Base-by-base conservation (phyloP, 2,113 vertebrate species). In the Pavo muticus region DNA sequence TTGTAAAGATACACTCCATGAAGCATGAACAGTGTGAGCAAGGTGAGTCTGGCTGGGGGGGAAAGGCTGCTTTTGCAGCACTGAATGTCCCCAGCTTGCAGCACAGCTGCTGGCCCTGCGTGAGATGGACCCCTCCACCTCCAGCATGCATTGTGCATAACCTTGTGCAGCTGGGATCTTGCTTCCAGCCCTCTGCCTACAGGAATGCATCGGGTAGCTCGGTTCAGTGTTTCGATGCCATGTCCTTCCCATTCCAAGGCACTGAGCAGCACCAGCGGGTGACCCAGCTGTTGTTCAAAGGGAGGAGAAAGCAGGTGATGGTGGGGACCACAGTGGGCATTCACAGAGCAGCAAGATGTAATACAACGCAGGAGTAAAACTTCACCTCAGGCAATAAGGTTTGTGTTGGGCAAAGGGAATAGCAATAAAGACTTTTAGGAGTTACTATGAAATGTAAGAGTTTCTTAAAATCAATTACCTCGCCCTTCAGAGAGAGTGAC, bases 381-480 rank as follows among this genome's bases (percentile, higher is more conserved):
- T 60, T 67, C 78, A n/a, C 64, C 18, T 91, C 74, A 94, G 82
- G 40, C 82, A 79, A 16, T 59, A 40, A 84, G 74, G 59, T 27
- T 71, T 81, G 48, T 72, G 35, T 2, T 74, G 73, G 57, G 76
- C 68, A 92, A 89, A 87, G 18, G 63, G 63, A 93, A 45, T 20
- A 65, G 61, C 63, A 78, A 24, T 79, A 87, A 92, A 86, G 65
- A 60, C 6, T 56, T 72, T 70, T 19, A 82, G 84, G 93, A 77
- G 52, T 90, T 71, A 37, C n/a, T 40, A 5, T 73, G 91, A 95
- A 95, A 85, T 57, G 35, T 90, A 3, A 59, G 59, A 67, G 16
- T 72, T 96, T 93, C 50, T 75, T 2, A 85, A 77, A 94, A 86
- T 74, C 47, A 67, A 85, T 91, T 93, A 37, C 63, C 44, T 71